phyloP scores from a whole-genome alignment of 1,140 invertebrate genomes.

The Drosophila kohkoa region DNA sequence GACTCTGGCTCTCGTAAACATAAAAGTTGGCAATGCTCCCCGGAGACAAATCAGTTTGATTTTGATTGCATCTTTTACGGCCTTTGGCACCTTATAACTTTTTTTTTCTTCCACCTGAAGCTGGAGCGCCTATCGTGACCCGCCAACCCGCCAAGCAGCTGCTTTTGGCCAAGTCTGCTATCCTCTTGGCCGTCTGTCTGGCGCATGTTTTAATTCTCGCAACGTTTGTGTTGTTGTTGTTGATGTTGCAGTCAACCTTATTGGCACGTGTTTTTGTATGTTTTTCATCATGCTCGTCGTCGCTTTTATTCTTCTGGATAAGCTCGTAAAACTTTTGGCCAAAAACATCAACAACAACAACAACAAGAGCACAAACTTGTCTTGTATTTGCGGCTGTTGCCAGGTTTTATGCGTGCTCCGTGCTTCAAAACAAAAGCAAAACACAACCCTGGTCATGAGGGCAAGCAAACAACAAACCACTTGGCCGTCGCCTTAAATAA shows the following conservation, averaged over 20 bases:
- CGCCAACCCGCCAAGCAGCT: conserved; percentile 3
- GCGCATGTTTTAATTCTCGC: conserved; percentile 40
- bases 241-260: conserved; percentile 52
- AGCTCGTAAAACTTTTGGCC: conserved; percentile 76
- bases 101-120: conserved; percentile 26
- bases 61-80: conserved; percentile 81
- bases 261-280: conserved; percentile 59
- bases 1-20: conserved; percentile 68
- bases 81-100: conserved; percentile 82
- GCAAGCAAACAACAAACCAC: conserved; percentile 6
- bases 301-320: conserved; percentile 50
- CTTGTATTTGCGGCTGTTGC: conserved; percentile 61
- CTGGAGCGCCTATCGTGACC: conserved; percentile 27
- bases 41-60: conserved; percentile 82
- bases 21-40: conserved; percentile 79
- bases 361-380: conserved; percentile 46
- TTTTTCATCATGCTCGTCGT: conserved; percentile 63
- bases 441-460: conserved; percentile 47
- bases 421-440: conserved; percentile 29
- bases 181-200: conserved; percentile 1
- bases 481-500: conserved; percentile 27
- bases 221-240: conserved; percentile 26
- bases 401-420: conserved; percentile 68
- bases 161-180: conserved; percentile 29
- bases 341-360: conserved; percentile 30